Percentiles rank a stretch among this genome's conserved stretches.
phyloP scores from a whole-genome alignment of 1,140 invertebrate species.

The Trichonephila clavata region DNA sequence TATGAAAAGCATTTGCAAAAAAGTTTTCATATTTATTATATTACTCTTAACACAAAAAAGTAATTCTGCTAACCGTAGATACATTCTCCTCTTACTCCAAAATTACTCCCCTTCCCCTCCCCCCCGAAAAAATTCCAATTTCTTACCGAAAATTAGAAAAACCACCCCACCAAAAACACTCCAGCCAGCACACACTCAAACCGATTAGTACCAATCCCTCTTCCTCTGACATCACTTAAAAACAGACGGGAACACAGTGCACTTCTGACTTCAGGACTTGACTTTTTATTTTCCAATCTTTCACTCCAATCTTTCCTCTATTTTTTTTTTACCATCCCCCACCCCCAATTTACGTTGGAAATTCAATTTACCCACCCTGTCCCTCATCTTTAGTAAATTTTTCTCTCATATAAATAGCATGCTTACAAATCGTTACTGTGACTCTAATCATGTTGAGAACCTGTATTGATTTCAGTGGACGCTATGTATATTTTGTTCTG shows the following conservation, averaged over 20 bases:
- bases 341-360: background rate
- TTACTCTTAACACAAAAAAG: background rate
- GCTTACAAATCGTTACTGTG: background rate
- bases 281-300: conserved; percentile 63
- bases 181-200: background rate
- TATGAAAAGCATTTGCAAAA: background rate
- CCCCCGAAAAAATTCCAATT: background rate
- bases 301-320: conserved; percentile 30
- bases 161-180: background rate
- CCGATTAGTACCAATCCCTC: background rate
- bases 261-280: background rate
- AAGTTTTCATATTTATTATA: background rate
- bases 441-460: conserved; percentile 9
- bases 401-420: conserved; percentile 18
- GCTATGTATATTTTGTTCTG: background rate
- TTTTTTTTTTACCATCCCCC: background rate
- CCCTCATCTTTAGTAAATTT: conserved; percentile 10
- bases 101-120: background rate
- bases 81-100: background rate
- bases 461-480: conserved; percentile 37
- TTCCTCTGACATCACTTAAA: conserved; percentile 9
- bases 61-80: background rate
- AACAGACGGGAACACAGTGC: background rate
- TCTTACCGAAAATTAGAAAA: conserved; percentile 59
- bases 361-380: background rate